These are phyloP conservation scores for Pipistrellus pygmaeus DNA, from an alignment of 2,797 vertebrate genomes.

Conservation along the genomic window DNA sequence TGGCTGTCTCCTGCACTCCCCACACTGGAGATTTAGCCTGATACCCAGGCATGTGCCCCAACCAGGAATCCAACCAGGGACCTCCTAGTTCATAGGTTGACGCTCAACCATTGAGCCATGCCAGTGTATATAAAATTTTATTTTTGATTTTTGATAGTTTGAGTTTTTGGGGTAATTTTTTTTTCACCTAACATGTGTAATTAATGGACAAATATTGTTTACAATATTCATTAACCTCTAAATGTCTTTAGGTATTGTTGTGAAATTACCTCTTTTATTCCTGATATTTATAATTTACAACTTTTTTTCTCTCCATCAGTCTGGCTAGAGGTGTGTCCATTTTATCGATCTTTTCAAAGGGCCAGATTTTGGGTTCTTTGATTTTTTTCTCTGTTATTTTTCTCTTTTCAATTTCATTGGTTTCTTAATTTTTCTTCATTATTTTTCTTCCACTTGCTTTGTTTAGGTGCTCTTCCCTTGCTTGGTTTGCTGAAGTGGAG, in stretches of 20 bases:
- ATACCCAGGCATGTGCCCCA: too few relatives aligned
- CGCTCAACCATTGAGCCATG: too few relatives aligned
- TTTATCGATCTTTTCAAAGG: too few relatives aligned
- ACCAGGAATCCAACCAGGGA: too few relatives aligned
- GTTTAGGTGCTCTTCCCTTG: not conserved
- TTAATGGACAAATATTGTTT: not conserved
- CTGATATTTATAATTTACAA: not conserved
- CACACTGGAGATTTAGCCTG: too few relatives aligned
- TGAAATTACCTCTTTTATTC: slow-evolving; percentile 25
- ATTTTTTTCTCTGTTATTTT: too few relatives aligned
- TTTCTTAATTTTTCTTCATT: slow-evolving; percentile 3
- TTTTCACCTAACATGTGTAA: not conserved
- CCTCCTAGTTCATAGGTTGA: too few relatives aligned
- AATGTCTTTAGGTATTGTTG: not conserved
- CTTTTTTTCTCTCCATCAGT: not conserved
- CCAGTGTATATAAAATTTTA: too few relatives aligned
- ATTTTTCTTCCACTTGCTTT: not conserved
- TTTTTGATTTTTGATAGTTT: not conserved
- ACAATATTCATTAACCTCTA: not conserved
- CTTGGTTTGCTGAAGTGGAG: not conserved
- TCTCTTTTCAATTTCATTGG: not conserved
- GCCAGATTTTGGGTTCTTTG: too few relatives aligned
- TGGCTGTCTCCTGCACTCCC: too few relatives aligned
- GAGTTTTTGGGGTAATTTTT: slow-evolving; percentile 10
- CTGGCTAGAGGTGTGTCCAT: not conserved